These are phyloP conservation scores for Endomychus coccineus DNA, from an alignment of 2,888 invertebrate genomes.

Conservation along the genomic window DNA sequence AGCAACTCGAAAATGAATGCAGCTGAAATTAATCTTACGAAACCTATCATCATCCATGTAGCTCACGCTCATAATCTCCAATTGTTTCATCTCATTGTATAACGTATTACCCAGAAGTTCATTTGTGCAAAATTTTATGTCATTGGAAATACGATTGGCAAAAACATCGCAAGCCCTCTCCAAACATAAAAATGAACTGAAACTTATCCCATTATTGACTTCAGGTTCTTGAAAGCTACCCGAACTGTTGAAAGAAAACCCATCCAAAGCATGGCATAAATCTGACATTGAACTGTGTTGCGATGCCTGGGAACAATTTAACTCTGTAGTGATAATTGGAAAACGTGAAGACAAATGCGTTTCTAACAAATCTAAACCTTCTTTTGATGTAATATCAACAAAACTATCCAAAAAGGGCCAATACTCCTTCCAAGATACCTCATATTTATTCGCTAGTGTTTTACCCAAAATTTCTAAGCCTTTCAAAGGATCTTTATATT, in stretches of 20 bases:
- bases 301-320: not conserved
- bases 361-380: constrained; percentile 71
- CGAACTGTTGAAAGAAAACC: constrained; percentile 48
- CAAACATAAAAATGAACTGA: constrained; percentile 49
- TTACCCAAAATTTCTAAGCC: constrained; percentile 83
- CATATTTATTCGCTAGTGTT: constrained; percentile 61
- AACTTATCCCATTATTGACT: constrained; percentile 17
- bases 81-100: constrained; percentile 60
- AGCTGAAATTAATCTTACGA: constrained; percentile 51
- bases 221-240: constrained; percentile 27
- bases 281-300: constrained; percentile 51
- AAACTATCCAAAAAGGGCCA: constrained; percentile 86
- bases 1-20: constrained; percentile 59
- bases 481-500: constrained; percentile 64
- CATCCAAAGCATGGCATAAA: constrained; percentile 52
- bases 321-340: constrained; percentile 6
- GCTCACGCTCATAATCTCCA: constrained; percentile 59
- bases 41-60: constrained; percentile 64
- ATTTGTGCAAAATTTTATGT: constrained; percentile 39
- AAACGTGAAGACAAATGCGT: constrained; percentile 54
- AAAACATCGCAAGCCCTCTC: constrained; percentile 59
- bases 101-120: constrained; percentile 52
- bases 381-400: constrained; percentile 64
- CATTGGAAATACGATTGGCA: constrained; percentile 61
- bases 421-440: constrained; percentile 82